phyloP scores from a whole-genome alignment of 2,113 vertebrate species.

The Microtus richardsoni region DNA sequence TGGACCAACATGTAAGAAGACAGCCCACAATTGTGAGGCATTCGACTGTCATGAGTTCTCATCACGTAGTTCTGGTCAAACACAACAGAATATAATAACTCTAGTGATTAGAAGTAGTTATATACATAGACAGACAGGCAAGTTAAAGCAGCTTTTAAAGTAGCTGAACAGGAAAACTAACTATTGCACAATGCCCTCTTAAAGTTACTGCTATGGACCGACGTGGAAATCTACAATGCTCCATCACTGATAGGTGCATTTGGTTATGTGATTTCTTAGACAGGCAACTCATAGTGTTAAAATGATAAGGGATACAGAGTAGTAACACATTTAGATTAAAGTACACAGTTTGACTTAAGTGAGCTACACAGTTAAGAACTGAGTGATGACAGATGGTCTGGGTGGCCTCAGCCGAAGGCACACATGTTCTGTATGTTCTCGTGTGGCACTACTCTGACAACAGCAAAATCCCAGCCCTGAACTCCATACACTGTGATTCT shows the following conservation, averaged over 20 bases:
- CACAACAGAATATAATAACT: constrained; percentile 86
- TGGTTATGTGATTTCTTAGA: constrained; percentile 87
- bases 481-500: constrained; percentile 81
- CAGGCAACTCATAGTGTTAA: constrained; percentile 88
- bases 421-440: constrained; percentile 65
- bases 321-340: constrained; percentile 80
- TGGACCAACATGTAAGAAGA: constrained; percentile 71
- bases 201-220: constrained; percentile 88
- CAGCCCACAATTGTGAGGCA: constrained; percentile 84
- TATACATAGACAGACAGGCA: constrained; percentile 89
- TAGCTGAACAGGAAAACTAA: constrained; percentile 89
- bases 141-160: constrained; percentile 90
- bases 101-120: constrained; percentile 89
- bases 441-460: constrained; percentile 76
- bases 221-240: constrained; percentile 85
- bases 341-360: constrained; percentile 83
- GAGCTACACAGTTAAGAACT: constrained; percentile 79
- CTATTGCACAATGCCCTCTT: constrained; percentile 93
- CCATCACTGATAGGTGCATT: constrained; percentile 84
- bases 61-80: constrained; percentile 85
- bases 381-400: constrained; percentile 73
- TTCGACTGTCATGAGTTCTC: constrained; percentile 86
- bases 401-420: constrained; percentile 78
- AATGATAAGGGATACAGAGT: constrained; percentile 82
- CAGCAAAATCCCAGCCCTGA: constrained; percentile 79